Evolutionary conservation across 2,113 vertebrate genomes (phyloP).

Genomic region (Dipodomys stephensi): DNA sequence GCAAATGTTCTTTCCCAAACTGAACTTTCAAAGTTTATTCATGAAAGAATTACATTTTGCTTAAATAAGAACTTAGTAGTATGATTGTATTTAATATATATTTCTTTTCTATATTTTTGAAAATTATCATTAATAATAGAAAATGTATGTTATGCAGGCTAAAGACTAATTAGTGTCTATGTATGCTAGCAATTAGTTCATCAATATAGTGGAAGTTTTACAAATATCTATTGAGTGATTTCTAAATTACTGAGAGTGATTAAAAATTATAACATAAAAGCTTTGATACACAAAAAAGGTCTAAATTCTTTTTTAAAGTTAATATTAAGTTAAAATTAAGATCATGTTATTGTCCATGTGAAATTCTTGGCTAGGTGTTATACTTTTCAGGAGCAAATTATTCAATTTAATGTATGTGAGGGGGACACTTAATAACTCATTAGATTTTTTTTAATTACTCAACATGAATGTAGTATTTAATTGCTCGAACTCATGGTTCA

Average conservation of each 20-base stretch:
- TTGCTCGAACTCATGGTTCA: neutral
- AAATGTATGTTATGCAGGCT: too few relatives aligned
- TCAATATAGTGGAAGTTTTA: too few relatives aligned
- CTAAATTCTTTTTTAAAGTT: neutral
- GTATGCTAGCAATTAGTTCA: too few relatives aligned
- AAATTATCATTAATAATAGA: too few relatives aligned
- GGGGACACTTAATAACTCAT: neutral
- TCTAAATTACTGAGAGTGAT: too few relatives aligned
- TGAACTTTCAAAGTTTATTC: neutral
- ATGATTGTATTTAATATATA: too few relatives aligned
- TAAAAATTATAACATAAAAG: neutral
- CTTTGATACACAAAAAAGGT: neutral
- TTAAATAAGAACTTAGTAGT: neutral
- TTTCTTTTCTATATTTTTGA: too few relatives aligned
- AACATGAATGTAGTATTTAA: neutral
- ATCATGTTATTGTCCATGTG: neutral
- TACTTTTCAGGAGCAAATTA: neutral
- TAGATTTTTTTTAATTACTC: neutral
- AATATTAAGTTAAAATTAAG: neutral
- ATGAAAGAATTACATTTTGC: neutral
- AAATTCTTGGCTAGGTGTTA: neutral
- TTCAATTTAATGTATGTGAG: neutral
- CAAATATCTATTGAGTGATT: too few relatives aligned
- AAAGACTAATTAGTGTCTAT: too few relatives aligned
- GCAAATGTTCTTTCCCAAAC: neutral